These are phyloP conservation scores for Geococcyx californianus DNA, from an alignment of 2,113 vertebrate genomes.

Conservation along the genomic window DNA sequence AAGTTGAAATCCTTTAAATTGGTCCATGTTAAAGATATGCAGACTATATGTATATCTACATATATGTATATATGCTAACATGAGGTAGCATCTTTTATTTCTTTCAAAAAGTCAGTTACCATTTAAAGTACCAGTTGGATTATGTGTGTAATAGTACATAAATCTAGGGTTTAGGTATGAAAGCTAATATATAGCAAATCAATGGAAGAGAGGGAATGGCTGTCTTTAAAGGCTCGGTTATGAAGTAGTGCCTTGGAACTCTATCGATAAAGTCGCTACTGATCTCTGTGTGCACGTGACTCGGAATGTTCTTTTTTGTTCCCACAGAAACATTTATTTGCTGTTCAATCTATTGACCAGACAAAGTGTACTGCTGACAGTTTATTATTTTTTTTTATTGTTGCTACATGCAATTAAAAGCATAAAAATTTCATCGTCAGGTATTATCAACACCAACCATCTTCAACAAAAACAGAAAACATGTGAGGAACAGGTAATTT, in stretches of 20 bases:
- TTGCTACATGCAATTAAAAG: not conserved
- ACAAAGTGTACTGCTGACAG: not conserved
- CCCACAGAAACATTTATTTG: not conserved
- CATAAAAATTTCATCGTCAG: not conserved
- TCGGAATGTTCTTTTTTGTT: not conserved
- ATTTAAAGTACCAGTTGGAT: not conserved
- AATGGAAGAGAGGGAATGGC: not conserved
- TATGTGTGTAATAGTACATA: not conserved
- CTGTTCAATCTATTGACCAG: not conserved
- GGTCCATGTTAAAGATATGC: not conserved
- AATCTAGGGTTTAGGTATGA: not conserved
- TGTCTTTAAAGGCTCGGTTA: not conserved
- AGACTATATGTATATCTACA: not conserved
- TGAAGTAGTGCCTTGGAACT: not conserved
- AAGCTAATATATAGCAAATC: not conserved
- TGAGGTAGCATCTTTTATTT: not conserved
- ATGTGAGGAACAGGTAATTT: not conserved
- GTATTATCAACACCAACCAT: not conserved
- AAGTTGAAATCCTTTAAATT: not conserved
- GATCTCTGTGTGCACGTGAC: not conserved
- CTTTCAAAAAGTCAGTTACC: not conserved
- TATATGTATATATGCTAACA: not conserved
- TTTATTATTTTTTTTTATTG: not conserved
- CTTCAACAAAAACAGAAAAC: not conserved
- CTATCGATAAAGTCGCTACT: not conserved